A percentile compares a stretch with the other conserved stretches of the same genome.
Evolutionary conservation across 2,797 vertebrate genomes (phyloP).

Genomic region (Kryptopterus vitreolus): DNA sequence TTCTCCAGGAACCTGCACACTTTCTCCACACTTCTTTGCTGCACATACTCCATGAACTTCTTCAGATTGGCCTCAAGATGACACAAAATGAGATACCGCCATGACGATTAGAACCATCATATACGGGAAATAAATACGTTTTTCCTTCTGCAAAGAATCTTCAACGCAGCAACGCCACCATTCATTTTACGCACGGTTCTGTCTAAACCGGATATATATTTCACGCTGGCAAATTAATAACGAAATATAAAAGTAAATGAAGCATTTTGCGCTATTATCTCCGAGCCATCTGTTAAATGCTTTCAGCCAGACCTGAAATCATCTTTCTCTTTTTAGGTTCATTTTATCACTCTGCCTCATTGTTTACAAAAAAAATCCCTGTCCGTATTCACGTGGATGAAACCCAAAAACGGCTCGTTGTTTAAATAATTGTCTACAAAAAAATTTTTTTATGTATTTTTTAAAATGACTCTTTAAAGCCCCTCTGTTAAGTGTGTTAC

Average conservation of each 20-base stretch:
- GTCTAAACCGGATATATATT: background rate
- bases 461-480: background rate
- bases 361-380: background rate
- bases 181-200: too few relatives aligned
- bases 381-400: background rate
- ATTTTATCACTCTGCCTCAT: too few relatives aligned
- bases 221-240: background rate
- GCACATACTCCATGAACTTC: slow-evolving; percentile 96
- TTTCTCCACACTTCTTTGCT: slow-evolving; percentile 88
- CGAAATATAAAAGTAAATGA: background rate
- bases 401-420: background rate
- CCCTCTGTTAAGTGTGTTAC: slow-evolving; percentile 63
- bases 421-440: background rate
- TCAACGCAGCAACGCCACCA: too few relatives aligned
- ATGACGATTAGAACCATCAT: background rate
- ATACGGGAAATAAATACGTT: background rate
- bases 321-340: background rate
- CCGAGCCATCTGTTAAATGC: background rate
- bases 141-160: background rate
- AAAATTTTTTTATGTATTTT: too few relatives aligned
- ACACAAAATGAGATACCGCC: background rate
- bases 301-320: background rate
- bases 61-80: slow-evolving; percentile 88
- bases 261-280: background rate
- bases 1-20: slow-evolving; percentile 91